phyloP scores from a whole-genome alignment of 1,140 invertebrate genomes.

The Nasonia vitripennis region DNA sequence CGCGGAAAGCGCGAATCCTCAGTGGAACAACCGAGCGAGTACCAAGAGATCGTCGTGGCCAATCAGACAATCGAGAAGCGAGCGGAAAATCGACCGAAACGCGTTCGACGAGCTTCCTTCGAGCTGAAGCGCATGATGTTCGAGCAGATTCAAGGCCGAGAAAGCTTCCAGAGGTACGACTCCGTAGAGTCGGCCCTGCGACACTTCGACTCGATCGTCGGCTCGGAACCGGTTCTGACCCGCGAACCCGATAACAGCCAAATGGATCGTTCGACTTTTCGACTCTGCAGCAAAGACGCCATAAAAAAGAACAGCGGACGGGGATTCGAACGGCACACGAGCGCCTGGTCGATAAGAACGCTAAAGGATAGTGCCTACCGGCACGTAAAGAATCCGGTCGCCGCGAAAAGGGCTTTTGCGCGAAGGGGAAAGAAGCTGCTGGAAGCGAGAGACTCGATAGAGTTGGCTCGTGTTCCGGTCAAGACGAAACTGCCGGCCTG shows the following conservation, averaged over 20 bases:
- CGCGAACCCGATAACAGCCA: neutral
- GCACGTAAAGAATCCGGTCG: neutral
- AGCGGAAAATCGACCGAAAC: neutral
- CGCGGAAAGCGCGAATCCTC: neutral
- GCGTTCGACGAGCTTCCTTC: constrained; percentile 40
- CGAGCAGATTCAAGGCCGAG: neutral
- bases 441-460: constrained; percentile 44
- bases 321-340: constrained; percentile 25
- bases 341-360: constrained; percentile 24
- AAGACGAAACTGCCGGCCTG: neutral
- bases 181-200: constrained; percentile 63
- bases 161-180: constrained; percentile 33
- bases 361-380: neutral
- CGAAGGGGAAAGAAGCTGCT: constrained; percentile 14
- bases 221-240: constrained; percentile 37
- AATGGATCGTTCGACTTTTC: neutral
- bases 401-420: neutral
- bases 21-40: neutral
- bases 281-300: neutral
- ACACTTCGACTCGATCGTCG: constrained; percentile 59
- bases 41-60: neutral
- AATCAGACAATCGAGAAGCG: neutral
- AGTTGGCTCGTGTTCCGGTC: constrained; percentile 34
- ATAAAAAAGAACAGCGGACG: neutral
- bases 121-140: constrained; percentile 42